These are phyloP conservation scores for Andricus quercusramuli DNA, from an alignment of 2,888 invertebrate species.

Conservation along the genomic window DNA sequence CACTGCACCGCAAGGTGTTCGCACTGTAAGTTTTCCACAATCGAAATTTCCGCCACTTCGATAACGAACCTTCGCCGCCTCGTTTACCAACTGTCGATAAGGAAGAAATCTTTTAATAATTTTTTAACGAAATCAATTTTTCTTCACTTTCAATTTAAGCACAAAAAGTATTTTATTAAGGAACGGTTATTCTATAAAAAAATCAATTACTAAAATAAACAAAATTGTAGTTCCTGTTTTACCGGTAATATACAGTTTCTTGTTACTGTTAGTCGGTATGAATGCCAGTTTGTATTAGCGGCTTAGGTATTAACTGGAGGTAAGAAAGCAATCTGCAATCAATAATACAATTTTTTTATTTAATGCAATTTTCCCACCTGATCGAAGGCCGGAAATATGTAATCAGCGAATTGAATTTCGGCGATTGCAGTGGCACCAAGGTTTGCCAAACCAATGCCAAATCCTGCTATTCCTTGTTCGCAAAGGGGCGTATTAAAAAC, in stretches of 20 bases:
- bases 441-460: constrained; percentile 95
- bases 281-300: background rate
- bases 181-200: background rate
- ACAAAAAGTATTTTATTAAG: too few relatives aligned
- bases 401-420: constrained; percentile 99
- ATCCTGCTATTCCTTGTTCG: constrained; percentile 98
- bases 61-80: constrained; percentile 97
- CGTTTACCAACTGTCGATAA: constrained; percentile 85
- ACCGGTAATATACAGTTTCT: too few relatives aligned
- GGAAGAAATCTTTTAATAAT: background rate
- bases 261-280: too few relatives aligned
- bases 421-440: constrained; percentile 97
- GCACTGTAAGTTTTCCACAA: constrained; percentile 94
- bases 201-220: too few relatives aligned
- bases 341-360: background rate
- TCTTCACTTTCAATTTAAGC: background rate
- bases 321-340: background rate
- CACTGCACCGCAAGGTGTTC: constrained; percentile 97
- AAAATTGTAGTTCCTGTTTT: too few relatives aligned
- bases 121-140: background rate
- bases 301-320: background rate
- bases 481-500: constrained; percentile 98
- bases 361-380: constrained; percentile 82
- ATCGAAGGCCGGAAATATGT: constrained; percentile 99
- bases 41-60: constrained; percentile 93